A percentile compares a stretch with the other conserved stretches of the same genome.
Evolutionary conservation across 2,113 vertebrate species (phyloP).

Genomic region (Vombatus ursinus): DNA sequence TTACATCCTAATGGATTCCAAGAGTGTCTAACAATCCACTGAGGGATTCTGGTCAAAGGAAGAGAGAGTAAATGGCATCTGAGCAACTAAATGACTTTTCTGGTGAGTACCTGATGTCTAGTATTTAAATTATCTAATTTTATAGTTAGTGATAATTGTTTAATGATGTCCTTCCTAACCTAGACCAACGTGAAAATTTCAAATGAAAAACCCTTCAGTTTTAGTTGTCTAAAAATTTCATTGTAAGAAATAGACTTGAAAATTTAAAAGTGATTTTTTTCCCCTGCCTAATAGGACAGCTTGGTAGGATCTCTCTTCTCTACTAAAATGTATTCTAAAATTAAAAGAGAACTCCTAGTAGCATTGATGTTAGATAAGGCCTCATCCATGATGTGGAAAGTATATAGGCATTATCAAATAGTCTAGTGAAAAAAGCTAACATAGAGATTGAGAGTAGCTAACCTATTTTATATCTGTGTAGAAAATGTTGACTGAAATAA

Average conservation of each 20-base stretch:
- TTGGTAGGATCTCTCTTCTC: neutral
- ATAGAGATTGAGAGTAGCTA: neutral
- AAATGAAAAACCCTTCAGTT: neutral
- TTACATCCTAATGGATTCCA: neutral
- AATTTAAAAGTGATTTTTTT: conserved; percentile 14
- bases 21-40: neutral
- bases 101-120: neutral
- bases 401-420: conserved; percentile 31
- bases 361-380: conserved; percentile 30
- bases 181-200: neutral
- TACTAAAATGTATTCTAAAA: neutral
- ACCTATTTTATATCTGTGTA: neutral
- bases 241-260: neutral
- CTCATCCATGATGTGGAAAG: neutral
- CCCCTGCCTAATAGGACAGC: conserved; percentile 8
- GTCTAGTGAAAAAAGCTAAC: conserved; percentile 39
- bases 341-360: conserved; percentile 32
- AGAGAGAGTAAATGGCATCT: neutral
- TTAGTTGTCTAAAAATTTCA: neutral
- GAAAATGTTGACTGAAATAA: conserved; percentile 21
- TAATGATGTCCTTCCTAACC: neutral
- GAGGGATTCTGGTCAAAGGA: neutral
- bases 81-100: neutral
- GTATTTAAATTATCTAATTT: neutral
- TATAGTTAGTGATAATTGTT: neutral